Base-by-base conservation (phyloP, 2,888 invertebrate genomes). In the Muschampia plurimacula region DNA sequence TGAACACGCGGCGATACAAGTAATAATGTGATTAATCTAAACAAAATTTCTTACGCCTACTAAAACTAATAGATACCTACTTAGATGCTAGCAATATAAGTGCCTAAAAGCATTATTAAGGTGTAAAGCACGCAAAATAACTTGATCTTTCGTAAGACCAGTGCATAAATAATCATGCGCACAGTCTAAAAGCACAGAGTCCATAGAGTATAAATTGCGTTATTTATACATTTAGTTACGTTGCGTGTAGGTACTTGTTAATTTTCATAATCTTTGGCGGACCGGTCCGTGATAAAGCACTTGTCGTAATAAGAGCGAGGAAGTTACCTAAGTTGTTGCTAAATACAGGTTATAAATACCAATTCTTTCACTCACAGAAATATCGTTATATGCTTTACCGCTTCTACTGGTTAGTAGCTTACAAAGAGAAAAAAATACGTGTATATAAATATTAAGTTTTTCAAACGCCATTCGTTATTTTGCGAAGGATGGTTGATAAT, bases 221-320 rank as follows among this genome's bases (percentile, higher is more conserved):
- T 63, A 63, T 63, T 63, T 63, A 63, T 63, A 63, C 41, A 41
- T 63, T 63, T 41, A 60, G 60, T 60, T 63, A 63, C 41, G 67
- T 69, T 60, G 73, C 73, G 73, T 65, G 69, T 71, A 71, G 55
- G 9, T 44, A 59, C 65, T 66, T 66, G 75, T 76, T 77, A 76
- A 77, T 78, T 77, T 78, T 77, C 76, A 76, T 78, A 78, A 78
- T 77, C 75, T 73, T 69, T 46, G 75, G 44, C 72, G 62, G 77
- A 74, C 79, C 77, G 79, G 78, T 79, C 71, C 52, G 52, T 72
- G 60, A 52, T 67, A 44, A 55, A 57, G 49, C 13, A 32, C 12
- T 52, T 28, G 71, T 59, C 52, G 46, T 65, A 65, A 62, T 36
- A 52, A 8, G 12, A 39, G 52, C 28, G 46, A 15, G n/a, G 12